Evolutionary conservation across 2,113 vertebrate genomes (phyloP).

Genomic region (Panthera tigris): DNA sequence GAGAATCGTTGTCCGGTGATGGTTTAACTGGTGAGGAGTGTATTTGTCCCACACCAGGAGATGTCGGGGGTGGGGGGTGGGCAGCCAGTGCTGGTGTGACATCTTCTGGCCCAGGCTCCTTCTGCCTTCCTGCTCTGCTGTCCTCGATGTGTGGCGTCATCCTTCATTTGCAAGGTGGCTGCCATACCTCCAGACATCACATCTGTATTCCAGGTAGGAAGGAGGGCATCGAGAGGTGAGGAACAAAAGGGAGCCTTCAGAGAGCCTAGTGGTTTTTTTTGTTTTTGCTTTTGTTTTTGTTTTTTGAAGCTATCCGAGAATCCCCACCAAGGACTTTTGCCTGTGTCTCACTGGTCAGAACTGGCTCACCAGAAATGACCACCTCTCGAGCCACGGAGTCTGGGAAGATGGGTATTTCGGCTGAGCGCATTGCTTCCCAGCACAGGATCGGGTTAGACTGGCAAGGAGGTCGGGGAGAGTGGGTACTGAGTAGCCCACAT

Average conservation of each 20-base stretch:
- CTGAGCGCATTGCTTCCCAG: not conserved
- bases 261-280: not conserved
- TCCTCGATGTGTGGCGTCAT: not conserved
- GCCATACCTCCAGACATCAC: not conserved
- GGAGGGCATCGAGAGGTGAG: not conserved
- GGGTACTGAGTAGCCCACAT: too few species aligned
- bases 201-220: not conserved
- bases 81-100: not conserved
- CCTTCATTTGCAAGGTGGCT: not conserved
- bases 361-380: not conserved
- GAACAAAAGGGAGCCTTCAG: not conserved
- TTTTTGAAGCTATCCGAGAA: not conserved
- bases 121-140: not conserved
- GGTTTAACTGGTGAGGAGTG: not conserved
- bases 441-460: not conserved
- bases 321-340: not conserved
- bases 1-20: not conserved
- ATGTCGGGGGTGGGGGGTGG: not conserved
- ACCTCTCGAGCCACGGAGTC: accelerated
- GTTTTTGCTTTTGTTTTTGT: not conserved
- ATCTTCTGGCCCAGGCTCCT: not conserved
- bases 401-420: not conserved
- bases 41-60: not conserved
- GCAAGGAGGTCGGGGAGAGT: too few species aligned
- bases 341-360: not conserved